These are phyloP conservation scores for Sicus ferrugineus DNA, from an alignment of 2,888 invertebrate genomes.

Conservation along the genomic window DNA sequence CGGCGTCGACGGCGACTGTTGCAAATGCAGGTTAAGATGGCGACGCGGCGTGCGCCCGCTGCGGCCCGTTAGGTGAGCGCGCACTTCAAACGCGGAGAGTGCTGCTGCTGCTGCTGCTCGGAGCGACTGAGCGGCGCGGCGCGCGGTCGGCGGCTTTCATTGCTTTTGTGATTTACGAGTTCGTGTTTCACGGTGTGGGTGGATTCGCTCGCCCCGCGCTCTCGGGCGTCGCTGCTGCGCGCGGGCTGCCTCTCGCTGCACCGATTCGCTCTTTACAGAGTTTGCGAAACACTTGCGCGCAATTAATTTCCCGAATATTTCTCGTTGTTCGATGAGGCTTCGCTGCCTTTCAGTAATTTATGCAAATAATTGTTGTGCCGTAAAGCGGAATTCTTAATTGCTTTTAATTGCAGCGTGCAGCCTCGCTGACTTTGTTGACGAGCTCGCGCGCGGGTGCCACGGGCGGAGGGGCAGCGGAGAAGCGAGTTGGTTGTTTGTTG, in stretches of 20 bases:
- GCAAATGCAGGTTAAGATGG: constrained; percentile 22
- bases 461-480: neutral
- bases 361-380: constrained; percentile 19
- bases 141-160: neutral
- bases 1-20: neutral
- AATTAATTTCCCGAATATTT: constrained; percentile 26
- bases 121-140: neutral
- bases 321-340: neutral
- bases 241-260: too few species aligned
- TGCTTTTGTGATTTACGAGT: neutral
- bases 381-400: constrained; percentile 23
- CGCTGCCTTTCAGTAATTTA: constrained; percentile 22
- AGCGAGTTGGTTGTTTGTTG: constrained; percentile 7
- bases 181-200: neutral
- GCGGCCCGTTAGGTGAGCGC: constrained; percentile 24
- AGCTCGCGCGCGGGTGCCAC: neutral
- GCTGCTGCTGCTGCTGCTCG: neutral
- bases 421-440: constrained; percentile 26
- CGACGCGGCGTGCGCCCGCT: constrained; percentile 29
- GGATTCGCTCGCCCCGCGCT: constrained; percentile 1
- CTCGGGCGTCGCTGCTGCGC: neutral
- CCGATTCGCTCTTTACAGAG: neutral
- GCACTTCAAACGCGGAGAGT: neutral
- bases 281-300: constrained; percentile 33
- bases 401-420: constrained; percentile 18